phyloP scores from a whole-genome alignment of 2,113 vertebrate species.

The Danio rerio region DNA sequence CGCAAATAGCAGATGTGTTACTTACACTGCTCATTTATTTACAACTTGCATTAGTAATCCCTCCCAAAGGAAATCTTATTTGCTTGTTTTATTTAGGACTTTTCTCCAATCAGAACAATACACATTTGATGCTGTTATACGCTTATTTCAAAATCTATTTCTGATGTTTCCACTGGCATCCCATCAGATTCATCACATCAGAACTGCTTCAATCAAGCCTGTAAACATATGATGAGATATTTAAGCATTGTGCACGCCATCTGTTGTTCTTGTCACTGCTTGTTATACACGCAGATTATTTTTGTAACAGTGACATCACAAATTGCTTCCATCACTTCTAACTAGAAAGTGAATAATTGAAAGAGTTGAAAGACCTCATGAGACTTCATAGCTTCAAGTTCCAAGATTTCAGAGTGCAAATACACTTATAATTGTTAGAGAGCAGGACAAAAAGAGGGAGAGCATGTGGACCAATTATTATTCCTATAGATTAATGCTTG shows the following conservation, averaged over 20 bases:
- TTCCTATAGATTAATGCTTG: conserved; percentile 62
- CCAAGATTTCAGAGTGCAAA: conserved; percentile 13
- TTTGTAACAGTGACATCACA: neutral
- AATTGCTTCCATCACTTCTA: neutral
- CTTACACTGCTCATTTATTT: neutral
- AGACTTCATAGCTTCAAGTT: neutral
- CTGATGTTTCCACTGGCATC: neutral
- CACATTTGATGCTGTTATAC: neutral
- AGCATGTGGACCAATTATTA: conserved; percentile 44
- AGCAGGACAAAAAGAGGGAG: conserved; percentile 5
- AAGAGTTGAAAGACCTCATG: neutral
- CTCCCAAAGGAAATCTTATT: neutral
- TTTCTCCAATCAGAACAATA: conserved; percentile 1
- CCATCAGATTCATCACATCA: neutral
- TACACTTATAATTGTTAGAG: conserved; percentile 13
- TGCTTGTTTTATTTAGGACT: neutral
- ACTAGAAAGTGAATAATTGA: neutral
- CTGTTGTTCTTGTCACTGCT: conserved; percentile 6
- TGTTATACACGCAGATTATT: neutral
- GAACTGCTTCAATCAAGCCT: conserved; percentile 24
- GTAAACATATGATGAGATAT: conserved; percentile 21
- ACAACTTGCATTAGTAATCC: neutral
- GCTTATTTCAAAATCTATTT: neutral
- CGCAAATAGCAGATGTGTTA: neutral
- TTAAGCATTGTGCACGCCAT: conserved; percentile 12